Percentiles rank a stretch among this genome's conserved stretches.
Conservation (phyloP, 2,797 vertebrate genomes). For the Emydoidea blandingii region DNA sequence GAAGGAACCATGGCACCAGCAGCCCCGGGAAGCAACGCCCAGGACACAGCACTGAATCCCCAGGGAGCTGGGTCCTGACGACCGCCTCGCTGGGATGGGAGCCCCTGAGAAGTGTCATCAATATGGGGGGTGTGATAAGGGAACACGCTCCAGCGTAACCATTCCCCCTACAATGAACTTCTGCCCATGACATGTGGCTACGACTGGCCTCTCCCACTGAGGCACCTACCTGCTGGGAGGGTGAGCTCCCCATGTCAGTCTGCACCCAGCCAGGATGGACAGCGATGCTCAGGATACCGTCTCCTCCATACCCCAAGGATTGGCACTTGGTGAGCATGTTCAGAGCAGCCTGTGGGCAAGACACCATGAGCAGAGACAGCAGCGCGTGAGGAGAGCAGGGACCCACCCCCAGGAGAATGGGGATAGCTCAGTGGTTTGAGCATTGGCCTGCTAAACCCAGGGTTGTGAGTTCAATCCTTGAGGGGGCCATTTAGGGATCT, state of each 20-base stretch:
- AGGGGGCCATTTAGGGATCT: too few species aligned
- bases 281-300: conserved; percentile 29
- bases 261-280: conserved; percentile 46
- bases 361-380: neutral
- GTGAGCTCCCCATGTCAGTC: neutral
- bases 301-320: neutral
- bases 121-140: neutral
- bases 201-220: neutral
- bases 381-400: neutral
- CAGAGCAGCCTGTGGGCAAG: conserved; percentile 5
- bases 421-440: too few species aligned
- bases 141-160: neutral
- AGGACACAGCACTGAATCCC: neutral
- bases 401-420: neutral
- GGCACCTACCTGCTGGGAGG: too few species aligned
- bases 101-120: neutral
- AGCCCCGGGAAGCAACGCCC: neutral
- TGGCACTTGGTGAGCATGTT: conserved; percentile 26
- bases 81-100: neutral
- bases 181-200: neutral
- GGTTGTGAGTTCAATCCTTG: too few species aligned
- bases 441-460: too few species aligned
- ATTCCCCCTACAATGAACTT: neutral
- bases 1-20: neutral
- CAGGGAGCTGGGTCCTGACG: neutral